Conservation (phyloP, 2,113 vertebrate genomes). For the Cheirogaleus medius region DNA sequence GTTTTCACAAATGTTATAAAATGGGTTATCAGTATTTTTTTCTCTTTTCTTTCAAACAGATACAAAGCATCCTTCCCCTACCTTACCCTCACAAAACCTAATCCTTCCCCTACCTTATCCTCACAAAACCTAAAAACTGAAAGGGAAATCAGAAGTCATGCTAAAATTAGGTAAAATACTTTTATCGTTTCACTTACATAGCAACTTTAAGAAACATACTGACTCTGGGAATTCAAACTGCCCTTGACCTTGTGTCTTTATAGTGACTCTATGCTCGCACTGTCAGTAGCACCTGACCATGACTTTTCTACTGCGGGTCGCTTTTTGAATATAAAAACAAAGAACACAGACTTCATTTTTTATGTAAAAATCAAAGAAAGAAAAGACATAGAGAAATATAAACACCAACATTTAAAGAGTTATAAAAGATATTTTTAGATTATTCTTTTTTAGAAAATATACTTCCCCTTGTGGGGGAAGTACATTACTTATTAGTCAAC, state of each 20-base stretch:
- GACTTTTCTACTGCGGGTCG: neutral
- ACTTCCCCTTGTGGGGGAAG: neutral
- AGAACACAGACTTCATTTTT: neutral
- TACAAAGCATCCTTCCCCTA: too few relatives aligned
- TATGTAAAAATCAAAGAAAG: neutral
- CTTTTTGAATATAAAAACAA: neutral
- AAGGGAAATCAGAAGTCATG: neutral
- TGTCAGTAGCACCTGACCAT: fast-evolving
- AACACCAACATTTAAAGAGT: neutral
- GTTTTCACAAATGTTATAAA: neutral
- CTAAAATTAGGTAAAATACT: neutral
- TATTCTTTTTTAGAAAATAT: neutral
- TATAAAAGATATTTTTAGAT: neutral
- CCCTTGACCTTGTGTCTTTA: neutral
- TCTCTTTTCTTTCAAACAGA: neutral
- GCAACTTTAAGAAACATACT: neutral
- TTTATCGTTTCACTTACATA: neutral
- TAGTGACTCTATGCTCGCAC: neutral
- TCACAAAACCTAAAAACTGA: neutral
- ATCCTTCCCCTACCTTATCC: neutral
- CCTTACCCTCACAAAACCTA: neutral
- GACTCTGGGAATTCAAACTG: neutral
- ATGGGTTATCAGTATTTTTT: neutral
- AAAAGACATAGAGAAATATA: neutral
- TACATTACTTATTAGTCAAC: neutral